Conservation (phyloP, 2,888 invertebrate genomes). For the Thalpophila matura region DNA sequence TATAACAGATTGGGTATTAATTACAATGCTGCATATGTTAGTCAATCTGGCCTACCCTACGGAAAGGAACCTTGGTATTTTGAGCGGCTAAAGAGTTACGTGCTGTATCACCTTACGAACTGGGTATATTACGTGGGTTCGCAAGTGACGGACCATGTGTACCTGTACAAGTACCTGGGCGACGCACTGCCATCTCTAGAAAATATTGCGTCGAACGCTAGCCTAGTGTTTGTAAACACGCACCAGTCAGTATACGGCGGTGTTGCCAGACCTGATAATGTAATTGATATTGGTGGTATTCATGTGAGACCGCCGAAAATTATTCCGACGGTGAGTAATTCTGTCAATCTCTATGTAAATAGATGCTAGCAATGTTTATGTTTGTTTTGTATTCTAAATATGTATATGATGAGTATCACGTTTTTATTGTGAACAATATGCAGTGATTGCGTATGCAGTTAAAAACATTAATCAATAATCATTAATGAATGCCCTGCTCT, state of each 20-base stretch:
- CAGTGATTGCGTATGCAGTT: slow-evolving; percentile 6
- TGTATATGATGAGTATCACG: slow-evolving; percentile 10
- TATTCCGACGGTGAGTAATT: slow-evolving; percentile 86
- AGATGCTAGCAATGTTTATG: slow-evolving; percentile 5
- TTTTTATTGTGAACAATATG: slow-evolving; percentile 23
- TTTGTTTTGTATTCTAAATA: slow-evolving; percentile 33
- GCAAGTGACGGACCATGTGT: slow-evolving; percentile 84
- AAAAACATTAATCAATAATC: slow-evolving; percentile 7
- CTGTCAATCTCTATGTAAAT: slow-evolving; percentile 25
- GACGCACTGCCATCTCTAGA: slow-evolving; percentile 89
- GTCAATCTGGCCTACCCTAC: slow-evolving; percentile 82
- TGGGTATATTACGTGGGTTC: slow-evolving; percentile 87
- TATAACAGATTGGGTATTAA: slow-evolving; percentile 86
- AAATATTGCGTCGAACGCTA: slow-evolving; percentile 90
- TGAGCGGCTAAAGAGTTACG: slow-evolving; percentile 82
- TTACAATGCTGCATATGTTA: slow-evolving; percentile 89
- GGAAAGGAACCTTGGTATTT: slow-evolving; percentile 87
- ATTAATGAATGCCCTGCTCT: slow-evolving; percentile 11
- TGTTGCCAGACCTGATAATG: slow-evolving; percentile 90
- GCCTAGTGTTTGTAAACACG: slow-evolving; percentile 92
- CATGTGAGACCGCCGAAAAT: slow-evolving; percentile 88
- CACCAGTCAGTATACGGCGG: slow-evolving; percentile 92
- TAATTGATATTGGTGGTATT: slow-evolving; percentile 93
- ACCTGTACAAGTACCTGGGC: slow-evolving; percentile 87
- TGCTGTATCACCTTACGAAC: slow-evolving; percentile 83